These are phyloP conservation scores for Drosophila arizonae DNA, from an alignment of 1,140 invertebrate species.

Conservation along the genomic window DNA sequence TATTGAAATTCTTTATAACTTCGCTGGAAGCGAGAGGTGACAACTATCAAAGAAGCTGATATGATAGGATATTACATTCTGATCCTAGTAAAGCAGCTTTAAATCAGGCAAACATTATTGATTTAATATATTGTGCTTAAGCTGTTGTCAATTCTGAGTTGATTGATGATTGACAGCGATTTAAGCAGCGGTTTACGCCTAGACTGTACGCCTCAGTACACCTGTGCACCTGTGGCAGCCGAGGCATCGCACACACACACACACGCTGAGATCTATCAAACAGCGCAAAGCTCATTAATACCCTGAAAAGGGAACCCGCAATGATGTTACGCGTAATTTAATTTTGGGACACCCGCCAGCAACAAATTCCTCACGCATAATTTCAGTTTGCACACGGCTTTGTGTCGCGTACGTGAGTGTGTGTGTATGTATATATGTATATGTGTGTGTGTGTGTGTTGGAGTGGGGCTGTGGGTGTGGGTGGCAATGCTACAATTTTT, in stretches of 20 bases:
- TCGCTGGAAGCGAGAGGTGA: no score
- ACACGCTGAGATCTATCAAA: constrained; percentile 58
- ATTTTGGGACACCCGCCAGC: constrained; percentile 58
- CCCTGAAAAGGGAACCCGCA: constrained; percentile 65
- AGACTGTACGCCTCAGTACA: constrained; percentile 22
- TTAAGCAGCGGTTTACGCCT: constrained; percentile 12
- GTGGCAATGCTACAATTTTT: constrained; percentile 65
- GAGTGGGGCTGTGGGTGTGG: not conserved
- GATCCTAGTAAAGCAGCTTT: no score
- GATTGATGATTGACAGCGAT: constrained; percentile 44
- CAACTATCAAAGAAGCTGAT: not conserved
- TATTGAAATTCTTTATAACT: not conserved
- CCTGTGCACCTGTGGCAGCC: constrained; percentile 23
- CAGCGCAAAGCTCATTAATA: constrained; percentile 74
- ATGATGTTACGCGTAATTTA: constrained; percentile 80
- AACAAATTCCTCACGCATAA: constrained; percentile 64
- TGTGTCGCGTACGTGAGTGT: constrained; percentile 13
- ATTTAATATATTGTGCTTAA: constrained; percentile 21
- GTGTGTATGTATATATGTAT: constrained; percentile 5
- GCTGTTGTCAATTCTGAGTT: constrained; percentile 12
- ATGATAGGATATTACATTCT: no score
- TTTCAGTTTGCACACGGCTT: constrained; percentile 52
- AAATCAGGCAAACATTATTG: not conserved
- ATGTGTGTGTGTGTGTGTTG: constrained; percentile 1
- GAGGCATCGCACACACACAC: constrained; percentile 23